Percentiles rank a stretch among this genome's conserved stretches.
These are phyloP conservation scores for Zaprionus africanus DNA, from an alignment of 1,140 invertebrate species.

Conservation along the genomic window DNA sequence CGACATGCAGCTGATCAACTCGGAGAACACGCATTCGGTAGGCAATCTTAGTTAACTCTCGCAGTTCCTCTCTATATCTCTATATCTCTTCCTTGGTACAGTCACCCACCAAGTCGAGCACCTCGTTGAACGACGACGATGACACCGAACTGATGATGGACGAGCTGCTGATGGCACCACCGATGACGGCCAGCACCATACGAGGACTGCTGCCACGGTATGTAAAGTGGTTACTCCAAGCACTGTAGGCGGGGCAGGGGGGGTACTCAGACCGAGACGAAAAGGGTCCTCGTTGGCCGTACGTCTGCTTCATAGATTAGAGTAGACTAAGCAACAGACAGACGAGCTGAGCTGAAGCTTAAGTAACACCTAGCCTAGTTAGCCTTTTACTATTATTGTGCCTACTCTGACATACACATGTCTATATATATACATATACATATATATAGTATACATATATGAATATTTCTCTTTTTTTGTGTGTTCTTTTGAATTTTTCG, in stretches of 20 bases:
- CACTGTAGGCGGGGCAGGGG: constrained; percentile 14
- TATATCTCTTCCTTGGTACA: constrained; percentile 46
- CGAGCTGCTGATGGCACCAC: constrained; percentile 89
- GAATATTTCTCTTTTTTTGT: constrained; percentile 59
- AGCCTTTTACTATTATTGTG: constrained; percentile 22
- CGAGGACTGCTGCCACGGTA: constrained; percentile 88
- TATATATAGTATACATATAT: constrained; percentile 23
- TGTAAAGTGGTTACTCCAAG: constrained; percentile 29
- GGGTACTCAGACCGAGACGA: neutral
- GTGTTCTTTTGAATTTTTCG: constrained; percentile 55
- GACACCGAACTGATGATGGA: constrained; percentile 90
- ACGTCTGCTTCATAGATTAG: neutral
- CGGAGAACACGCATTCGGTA: constrained; percentile 88
- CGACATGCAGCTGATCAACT: constrained; percentile 88
- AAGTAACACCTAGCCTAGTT: constrained; percentile 9
- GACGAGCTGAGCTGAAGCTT: neutral
- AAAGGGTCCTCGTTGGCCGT: neutral
- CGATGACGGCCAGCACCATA: constrained; percentile 88
- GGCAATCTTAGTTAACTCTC: constrained; percentile 25
- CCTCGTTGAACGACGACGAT: constrained; percentile 88
- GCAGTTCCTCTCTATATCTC: too few relatives aligned
- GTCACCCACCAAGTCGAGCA: constrained; percentile 88
- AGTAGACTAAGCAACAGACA: neutral
- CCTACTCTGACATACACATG: constrained; percentile 5
- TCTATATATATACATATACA: constrained; percentile 17